Conservation (phyloP, 2,797 vertebrate species). For the Chloroceryle amazona region DNA sequence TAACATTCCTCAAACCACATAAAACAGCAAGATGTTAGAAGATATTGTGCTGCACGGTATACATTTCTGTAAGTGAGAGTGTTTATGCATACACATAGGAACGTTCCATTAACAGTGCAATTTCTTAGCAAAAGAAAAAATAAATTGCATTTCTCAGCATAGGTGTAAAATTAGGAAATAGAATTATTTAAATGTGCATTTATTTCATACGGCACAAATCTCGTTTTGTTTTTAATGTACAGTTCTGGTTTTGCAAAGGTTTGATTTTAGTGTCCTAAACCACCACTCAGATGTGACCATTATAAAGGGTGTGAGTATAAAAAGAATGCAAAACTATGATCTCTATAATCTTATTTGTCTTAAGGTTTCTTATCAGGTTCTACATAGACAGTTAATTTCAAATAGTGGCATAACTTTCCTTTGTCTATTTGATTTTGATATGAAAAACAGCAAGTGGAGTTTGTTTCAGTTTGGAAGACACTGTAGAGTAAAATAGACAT, state of each 20-base stretch:
- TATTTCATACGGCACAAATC: background rate
- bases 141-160: background rate
- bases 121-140: background rate
- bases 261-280: background rate
- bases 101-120: background rate
- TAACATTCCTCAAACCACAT: background rate
- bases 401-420: background rate
- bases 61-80: rapidly evolving
- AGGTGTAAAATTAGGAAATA: background rate
- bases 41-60: background rate
- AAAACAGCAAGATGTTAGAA: background rate
- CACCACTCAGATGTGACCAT: background rate
- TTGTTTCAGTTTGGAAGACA: slow-evolving; percentile 49
- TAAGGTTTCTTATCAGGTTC: background rate
- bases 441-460: slow-evolving; percentile 46
- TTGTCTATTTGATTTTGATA: background rate
- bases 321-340: background rate
- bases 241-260: background rate
- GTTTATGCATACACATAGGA: background rate
- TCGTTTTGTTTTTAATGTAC: background rate
- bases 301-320: background rate
- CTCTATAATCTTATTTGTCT: background rate
- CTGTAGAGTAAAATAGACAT: slow-evolving; percentile 63
- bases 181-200: background rate
- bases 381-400: slow-evolving; percentile 5